Percentiles rank a stretch among this genome's conserved stretches.
Evolutionary conservation across 1,140 invertebrate species (phyloP).

Genomic region (Archivesica marissinica): DNA sequence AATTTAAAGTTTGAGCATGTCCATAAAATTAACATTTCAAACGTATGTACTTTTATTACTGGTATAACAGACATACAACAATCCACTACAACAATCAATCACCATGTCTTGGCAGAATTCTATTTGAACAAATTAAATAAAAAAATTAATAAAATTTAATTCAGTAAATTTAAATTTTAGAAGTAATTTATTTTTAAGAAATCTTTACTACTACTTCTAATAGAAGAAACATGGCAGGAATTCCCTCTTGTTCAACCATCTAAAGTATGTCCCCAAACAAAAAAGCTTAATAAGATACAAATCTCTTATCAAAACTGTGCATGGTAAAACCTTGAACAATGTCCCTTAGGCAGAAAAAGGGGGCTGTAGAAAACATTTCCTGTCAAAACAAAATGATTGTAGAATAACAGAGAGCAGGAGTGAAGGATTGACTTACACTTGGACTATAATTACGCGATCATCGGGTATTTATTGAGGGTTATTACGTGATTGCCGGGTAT

Average conservation of each 20-base stretch:
- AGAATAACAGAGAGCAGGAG: neutral
- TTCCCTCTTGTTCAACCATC: neutral
- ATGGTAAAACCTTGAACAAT: neutral
- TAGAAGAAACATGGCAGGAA: neutral
- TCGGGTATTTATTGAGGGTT: neutral
- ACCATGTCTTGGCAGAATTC: neutral
- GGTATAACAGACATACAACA: neutral
- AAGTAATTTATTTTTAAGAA: neutral
- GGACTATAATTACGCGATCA: neutral
- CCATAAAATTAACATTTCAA: conserved; percentile 7
- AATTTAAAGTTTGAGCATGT: conserved; percentile 13
- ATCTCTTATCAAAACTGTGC: conserved; percentile 12
- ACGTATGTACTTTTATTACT: neutral
- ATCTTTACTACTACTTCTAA: neutral
- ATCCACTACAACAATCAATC: neutral
- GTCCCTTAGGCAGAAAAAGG: conserved; percentile 13
- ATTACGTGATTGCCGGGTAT: too few species aligned
- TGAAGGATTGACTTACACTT: conserved; percentile 19
- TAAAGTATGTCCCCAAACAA: neutral
- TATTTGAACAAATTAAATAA: neutral
- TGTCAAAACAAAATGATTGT: conserved; percentile 12
- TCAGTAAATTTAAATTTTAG: neutral
- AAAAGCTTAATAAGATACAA: neutral
- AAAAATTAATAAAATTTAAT: neutral
- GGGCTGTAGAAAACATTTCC: conserved; percentile 4